Evolutionary conservation across 2,797 vertebrate genomes (phyloP).

Genomic region (Eptatretus atami): DNA sequence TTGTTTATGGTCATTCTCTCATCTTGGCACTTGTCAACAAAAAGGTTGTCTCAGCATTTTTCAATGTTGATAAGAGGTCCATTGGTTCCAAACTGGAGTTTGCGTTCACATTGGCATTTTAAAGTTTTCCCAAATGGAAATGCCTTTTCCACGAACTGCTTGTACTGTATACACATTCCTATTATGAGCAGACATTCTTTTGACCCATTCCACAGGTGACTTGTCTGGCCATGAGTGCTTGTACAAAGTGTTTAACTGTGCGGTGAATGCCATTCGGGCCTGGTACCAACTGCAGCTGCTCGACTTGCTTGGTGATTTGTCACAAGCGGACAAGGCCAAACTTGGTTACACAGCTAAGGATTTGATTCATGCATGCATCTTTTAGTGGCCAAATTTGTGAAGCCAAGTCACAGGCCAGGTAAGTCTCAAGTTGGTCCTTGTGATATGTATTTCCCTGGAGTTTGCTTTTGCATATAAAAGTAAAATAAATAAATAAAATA

Average conservation of each 20-base stretch:
- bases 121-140: conserved; percentile 12
- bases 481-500: too few relatives aligned
- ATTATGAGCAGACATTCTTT: neutral
- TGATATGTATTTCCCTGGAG: neutral
- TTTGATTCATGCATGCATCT: conserved; percentile 27
- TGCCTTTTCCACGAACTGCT: conserved; percentile 14
- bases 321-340: conserved; percentile 11
- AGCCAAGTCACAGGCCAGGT: conserved; percentile 16
- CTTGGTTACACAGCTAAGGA: conserved; percentile 21
- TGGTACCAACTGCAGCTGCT: conserved; percentile 29
- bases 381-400: conserved; percentile 23
- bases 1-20: too few relatives aligned
- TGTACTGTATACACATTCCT: neutral
- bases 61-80: conserved; percentile 1
- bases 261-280: conserved; percentile 19
- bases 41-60: too few relatives aligned
- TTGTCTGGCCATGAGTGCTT: conserved; percentile 13
- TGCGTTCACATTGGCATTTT: too few relatives aligned
- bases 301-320: conserved; percentile 20
- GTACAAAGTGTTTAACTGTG: conserved; percentile 23
- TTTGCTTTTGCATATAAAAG: too few relatives aligned
- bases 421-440: neutral
- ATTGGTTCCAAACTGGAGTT: conserved; percentile 19
- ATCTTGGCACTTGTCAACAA: too few relatives aligned
- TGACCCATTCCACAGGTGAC: conserved; percentile 15